Evolutionary conservation across 2,113 vertebrate genomes (phyloP), one percentile per base, ranked within the genome.

Genomic region (Sebastes fasciatus): DNA sequence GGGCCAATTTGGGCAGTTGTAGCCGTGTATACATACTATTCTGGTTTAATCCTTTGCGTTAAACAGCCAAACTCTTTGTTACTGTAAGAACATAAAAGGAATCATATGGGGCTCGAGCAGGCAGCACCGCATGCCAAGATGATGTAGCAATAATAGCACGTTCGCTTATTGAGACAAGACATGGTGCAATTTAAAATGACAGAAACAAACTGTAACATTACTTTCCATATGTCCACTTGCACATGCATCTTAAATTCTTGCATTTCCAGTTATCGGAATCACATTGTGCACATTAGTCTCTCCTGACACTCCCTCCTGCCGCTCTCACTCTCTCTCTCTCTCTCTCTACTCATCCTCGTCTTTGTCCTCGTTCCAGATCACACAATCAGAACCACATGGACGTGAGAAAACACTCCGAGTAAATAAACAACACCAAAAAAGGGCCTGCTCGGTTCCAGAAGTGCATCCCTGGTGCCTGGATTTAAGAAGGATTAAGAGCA

Each of bases 311-410:
- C 77, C 60, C 78, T 69, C 64, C 19, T 40, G 45, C 76, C 3
- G 23, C 71, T 46, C 48, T 57, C 21, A 10, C 9, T 5, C 74
- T 63, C 48, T n/a, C 71, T 26, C 23, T 26, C 23, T 26, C 34
- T 86, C 65, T 42, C 71, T 62, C 80, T 26, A 55, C 88, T 80
- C 77, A 70, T 78, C 82, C 57, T 17, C 8, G 19, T 76, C 88
- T 83, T 83, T 90, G 76, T 86, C 88, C 60, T 69, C 0, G 16
- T 55, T 90, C 90, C 88, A 94, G 52, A 70, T 90, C 83, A 74
- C 88, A 91, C 91, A 93, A 91, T 86, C 86, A 80, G 83, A 91
- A 90, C 86, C 92, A 92, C 85, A 93, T 92, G 90, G 88, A 82
- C 21, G 57, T 49, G 75, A 87, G 78, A 91, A 91, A 85, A 86